phyloP scores from a whole-genome alignment of 1,140 invertebrate species.

The Subanguina moxae region DNA sequence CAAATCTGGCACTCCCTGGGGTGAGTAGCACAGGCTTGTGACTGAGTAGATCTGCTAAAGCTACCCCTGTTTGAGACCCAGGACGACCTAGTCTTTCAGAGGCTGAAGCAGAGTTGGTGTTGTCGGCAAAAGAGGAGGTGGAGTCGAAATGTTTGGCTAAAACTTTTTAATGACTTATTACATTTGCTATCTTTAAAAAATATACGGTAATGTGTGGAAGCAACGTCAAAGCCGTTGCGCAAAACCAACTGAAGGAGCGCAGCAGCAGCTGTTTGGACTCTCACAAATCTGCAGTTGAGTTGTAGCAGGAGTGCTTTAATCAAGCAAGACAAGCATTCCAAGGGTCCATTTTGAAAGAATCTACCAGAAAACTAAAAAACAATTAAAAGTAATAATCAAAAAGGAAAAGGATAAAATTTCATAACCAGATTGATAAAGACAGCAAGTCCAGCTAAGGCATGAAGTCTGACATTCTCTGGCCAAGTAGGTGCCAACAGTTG shows the following conservation, averaged over 20 bases:
- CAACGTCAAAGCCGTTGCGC: slow-evolving; percentile 49
- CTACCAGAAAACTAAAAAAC: slow-evolving; percentile 30
- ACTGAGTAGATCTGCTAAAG: slow-evolving; percentile 49
- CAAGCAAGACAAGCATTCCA: slow-evolving; percentile 44
- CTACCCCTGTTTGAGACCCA: slow-evolving; percentile 51
- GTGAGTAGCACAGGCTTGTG: slow-evolving; percentile 32
- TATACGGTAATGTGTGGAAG: slow-evolving; percentile 17
- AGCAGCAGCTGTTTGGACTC: slow-evolving; percentile 51
- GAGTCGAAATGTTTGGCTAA: not conserved
- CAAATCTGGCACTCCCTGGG: slow-evolving; percentile 41
- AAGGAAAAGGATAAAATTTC: not conserved
- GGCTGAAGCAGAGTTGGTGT: not conserved
- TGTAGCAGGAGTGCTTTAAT: slow-evolving; percentile 51
- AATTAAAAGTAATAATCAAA: not conserved
- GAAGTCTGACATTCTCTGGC: slow-evolving; percentile 80
- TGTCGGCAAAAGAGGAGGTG: not conserved
- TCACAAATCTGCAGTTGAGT: slow-evolving; percentile 47
- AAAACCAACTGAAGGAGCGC: slow-evolving; percentile 53
- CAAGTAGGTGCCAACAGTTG: slow-evolving; percentile 80
- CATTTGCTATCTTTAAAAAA: not conserved
- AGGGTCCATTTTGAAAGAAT: slow-evolving; percentile 48
- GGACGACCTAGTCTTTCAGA: slow-evolving; percentile 35
- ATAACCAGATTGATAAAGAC: slow-evolving; percentile 78
- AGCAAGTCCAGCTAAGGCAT: slow-evolving; percentile 81
- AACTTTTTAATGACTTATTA: not conserved